phyloP scores from a whole-genome alignment of 2,113 vertebrate genomes.

The Nerophis lumbriciformis region DNA sequence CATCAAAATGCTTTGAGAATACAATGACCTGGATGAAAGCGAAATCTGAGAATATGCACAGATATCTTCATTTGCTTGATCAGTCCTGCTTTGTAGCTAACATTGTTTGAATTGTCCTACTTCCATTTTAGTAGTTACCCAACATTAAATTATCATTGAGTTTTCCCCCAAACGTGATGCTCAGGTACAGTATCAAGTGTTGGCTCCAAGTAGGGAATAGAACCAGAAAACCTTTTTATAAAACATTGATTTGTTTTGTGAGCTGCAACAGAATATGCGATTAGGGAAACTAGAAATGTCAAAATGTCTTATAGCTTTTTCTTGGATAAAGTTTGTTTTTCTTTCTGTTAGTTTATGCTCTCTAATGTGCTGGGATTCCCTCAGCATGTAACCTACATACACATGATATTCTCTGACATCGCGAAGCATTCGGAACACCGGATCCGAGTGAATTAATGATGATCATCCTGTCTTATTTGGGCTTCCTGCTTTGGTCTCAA shows the following conservation, averaged over 20 bases:
- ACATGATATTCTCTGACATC: not conserved
- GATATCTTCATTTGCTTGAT: too few relatives aligned
- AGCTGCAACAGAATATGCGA: constrained; percentile 4
- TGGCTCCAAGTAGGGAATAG: too few relatives aligned
- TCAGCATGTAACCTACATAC: constrained; percentile 27
- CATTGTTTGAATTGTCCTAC: too few relatives aligned
- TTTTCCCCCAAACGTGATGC: too few relatives aligned
- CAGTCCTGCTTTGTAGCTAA: too few relatives aligned
- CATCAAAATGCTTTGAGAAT: too few relatives aligned
- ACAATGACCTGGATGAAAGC: too few relatives aligned
- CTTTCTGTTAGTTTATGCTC: constrained; percentile 14
- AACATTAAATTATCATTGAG: too few relatives aligned
- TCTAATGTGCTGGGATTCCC: constrained; percentile 9
- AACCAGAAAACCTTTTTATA: not conserved
- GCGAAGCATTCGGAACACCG: constrained; percentile 24
- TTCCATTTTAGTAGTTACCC: too few relatives aligned
- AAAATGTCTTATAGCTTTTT: constrained; percentile 3
- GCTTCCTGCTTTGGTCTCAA: constrained; percentile 13
- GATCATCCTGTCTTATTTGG: constrained; percentile 33
- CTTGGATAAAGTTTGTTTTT: constrained; percentile 1
- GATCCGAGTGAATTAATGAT: constrained; percentile 40
- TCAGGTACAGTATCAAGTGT: too few relatives aligned
- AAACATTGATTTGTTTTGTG: not conserved
- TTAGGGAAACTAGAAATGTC: not conserved
- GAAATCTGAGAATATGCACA: too few relatives aligned